Percentiles rank a stretch among this genome's conserved stretches.
Conservation (phyloP, 1,140 invertebrate species). For the Penaeus chinensis region DNA sequence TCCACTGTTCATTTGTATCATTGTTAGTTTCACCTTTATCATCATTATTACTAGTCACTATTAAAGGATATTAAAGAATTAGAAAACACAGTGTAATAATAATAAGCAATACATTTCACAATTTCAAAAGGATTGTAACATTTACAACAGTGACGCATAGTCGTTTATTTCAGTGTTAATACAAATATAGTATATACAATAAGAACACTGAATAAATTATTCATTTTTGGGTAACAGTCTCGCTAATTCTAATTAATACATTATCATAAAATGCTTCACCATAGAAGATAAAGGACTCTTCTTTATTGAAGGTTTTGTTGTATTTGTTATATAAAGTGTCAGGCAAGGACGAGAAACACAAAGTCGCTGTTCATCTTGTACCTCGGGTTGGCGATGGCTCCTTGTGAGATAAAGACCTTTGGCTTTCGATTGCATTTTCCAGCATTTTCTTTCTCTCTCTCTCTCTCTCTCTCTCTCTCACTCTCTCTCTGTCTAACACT, state of each 20-base stretch:
- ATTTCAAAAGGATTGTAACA: neutral
- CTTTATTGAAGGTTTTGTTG: conserved; percentile 13
- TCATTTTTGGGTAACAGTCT: neutral
- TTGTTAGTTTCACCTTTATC: too few relatives aligned
- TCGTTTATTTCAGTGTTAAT: conserved; percentile 50
- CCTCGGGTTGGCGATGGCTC: too few relatives aligned
- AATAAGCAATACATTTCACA: neutral
- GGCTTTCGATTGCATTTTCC: too few relatives aligned
- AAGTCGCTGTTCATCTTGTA: too few relatives aligned
- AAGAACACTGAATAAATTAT: conserved; percentile 45
- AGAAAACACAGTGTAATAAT: too few relatives aligned
- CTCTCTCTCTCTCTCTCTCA: too few relatives aligned
- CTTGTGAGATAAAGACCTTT: too few relatives aligned
- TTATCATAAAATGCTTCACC: neutral
- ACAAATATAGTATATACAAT: conserved; percentile 58
- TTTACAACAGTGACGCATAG: conserved; percentile 13
- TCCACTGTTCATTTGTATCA: too few relatives aligned
- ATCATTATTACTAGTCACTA: too few relatives aligned
- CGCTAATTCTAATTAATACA: conserved; percentile 31
- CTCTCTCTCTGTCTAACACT: too few relatives aligned
- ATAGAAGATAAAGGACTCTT: conserved; percentile 7
- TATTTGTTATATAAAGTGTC: neutral
- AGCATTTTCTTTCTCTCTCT: too few relatives aligned
- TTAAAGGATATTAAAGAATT: too few relatives aligned
- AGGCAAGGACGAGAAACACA: neutral